These are phyloP conservation scores for Manduca sexta DNA, from an alignment of 1,140 invertebrate genomes.

Conservation along the genomic window DNA sequence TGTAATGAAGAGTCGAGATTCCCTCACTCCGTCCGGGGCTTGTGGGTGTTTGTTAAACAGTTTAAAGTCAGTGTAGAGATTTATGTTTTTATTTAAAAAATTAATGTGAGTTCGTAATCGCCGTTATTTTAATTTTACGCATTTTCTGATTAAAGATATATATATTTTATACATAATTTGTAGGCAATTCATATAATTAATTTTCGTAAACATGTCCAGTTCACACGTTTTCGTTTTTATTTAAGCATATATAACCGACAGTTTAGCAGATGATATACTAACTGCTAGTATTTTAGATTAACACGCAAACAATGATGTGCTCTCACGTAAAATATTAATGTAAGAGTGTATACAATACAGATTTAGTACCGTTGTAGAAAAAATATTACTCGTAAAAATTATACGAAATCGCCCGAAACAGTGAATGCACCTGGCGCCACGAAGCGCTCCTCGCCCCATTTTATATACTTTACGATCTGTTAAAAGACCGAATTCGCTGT, in stretches of 20 bases:
- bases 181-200: conserved; percentile 6
- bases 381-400: not conserved
- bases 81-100: conserved; percentile 72
- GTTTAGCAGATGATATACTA: too few relatives aligned
- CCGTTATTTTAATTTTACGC: conserved; percentile 64
- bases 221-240: not conserved
- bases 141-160: conserved; percentile 51
- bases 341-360: not conserved
- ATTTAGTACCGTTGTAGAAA: not conserved
- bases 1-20: conserved; percentile 39
- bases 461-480: conserved; percentile 73
- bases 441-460: conserved; percentile 25
- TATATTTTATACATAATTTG: conserved; percentile 29
- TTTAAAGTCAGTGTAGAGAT: conserved; percentile 59
- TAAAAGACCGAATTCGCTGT: conserved; percentile 73
- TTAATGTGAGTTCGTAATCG: conserved; percentile 68
- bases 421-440: conserved; percentile 53
- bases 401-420: conserved; percentile 4
- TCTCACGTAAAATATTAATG: too few relatives aligned
- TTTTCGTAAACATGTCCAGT: conserved; percentile 11
- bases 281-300: too few relatives aligned
- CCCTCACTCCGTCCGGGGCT: conserved; percentile 25
- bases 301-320: too few relatives aligned
- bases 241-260: too few relatives aligned
- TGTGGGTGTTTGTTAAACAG: conserved; percentile 67